Percentiles rank a stretch among this genome's conserved stretches.
These are phyloP conservation scores for Chauna torquata DNA, from an alignment of 2,113 vertebrate genomes.

Conservation along the genomic window DNA sequence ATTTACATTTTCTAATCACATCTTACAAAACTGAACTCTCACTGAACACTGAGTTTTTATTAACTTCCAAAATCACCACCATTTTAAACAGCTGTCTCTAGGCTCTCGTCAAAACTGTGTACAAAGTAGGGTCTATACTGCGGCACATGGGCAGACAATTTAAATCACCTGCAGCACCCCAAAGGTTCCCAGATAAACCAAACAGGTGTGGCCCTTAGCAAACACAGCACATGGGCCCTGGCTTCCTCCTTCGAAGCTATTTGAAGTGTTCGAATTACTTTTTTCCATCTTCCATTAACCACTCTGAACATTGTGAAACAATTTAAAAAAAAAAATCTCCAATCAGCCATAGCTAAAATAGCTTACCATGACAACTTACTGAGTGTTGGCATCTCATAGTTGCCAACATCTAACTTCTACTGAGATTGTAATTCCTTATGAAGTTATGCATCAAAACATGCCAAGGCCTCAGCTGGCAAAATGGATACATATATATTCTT, in stretches of 20 bases:
- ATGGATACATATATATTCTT: neutral
- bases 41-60: neutral
- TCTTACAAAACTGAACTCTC: neutral
- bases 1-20: neutral
- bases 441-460: neutral
- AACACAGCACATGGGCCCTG: neutral
- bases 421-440: too few species aligned
- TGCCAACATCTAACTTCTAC: neutral
- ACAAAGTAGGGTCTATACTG: neutral
- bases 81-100: neutral
- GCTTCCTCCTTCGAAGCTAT: neutral
- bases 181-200: neutral
- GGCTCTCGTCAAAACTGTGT: neutral
- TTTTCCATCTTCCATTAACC: neutral
- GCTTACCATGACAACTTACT: neutral
- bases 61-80: neutral
- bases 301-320: neutral
- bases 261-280: neutral
- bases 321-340: neutral
- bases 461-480: neutral
- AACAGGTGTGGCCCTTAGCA: neutral
- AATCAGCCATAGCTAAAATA: neutral
- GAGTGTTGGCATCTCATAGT: neutral
- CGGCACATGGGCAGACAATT: neutral
- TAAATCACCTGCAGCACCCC: neutral